Evolutionary conservation across 2,113 vertebrate genomes (phyloP).

Genomic region (Catharus minimus): DNA sequence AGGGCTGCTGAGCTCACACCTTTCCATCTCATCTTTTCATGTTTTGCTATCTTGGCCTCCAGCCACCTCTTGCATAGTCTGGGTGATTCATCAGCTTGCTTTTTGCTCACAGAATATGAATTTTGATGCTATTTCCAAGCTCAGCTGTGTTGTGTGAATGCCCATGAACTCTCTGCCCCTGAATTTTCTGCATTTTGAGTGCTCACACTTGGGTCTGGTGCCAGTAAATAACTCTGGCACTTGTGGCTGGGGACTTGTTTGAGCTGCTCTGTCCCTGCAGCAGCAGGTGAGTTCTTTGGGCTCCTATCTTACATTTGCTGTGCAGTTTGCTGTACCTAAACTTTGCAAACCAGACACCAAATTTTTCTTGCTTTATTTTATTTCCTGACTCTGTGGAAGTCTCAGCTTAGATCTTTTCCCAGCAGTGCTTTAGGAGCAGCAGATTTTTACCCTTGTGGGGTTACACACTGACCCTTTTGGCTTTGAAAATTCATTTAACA

Average conservation of each 20-base stretch:
- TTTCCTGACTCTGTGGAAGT: not conserved
- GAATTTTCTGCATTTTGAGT: not conserved
- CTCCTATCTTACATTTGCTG: not conserved
- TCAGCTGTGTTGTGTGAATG: not conserved
- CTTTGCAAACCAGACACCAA: not conserved
- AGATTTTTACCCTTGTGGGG: not conserved
- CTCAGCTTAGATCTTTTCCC: not conserved
- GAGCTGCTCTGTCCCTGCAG: no score
- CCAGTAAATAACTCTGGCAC: not conserved
- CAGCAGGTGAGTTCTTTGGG: not conserved
- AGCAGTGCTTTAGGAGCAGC: not conserved
- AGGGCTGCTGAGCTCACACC: not conserved
- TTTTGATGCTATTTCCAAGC: not conserved
- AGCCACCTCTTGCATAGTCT: not conserved
- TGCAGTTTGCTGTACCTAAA: not conserved
- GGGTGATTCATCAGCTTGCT: constrained; percentile 7
- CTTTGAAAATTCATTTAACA: constrained; percentile 56
- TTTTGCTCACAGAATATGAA: not conserved
- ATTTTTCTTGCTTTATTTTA: not conserved
- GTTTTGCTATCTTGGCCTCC: not conserved
- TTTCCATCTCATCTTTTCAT: not conserved
- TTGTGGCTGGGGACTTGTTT: not conserved
- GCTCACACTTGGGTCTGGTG: not conserved
- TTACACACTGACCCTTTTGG: not conserved
- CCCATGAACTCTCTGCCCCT: not conserved